Base-by-base conservation (phyloP, 2,113 vertebrate species). In the Megaceryle maxima region DNA sequence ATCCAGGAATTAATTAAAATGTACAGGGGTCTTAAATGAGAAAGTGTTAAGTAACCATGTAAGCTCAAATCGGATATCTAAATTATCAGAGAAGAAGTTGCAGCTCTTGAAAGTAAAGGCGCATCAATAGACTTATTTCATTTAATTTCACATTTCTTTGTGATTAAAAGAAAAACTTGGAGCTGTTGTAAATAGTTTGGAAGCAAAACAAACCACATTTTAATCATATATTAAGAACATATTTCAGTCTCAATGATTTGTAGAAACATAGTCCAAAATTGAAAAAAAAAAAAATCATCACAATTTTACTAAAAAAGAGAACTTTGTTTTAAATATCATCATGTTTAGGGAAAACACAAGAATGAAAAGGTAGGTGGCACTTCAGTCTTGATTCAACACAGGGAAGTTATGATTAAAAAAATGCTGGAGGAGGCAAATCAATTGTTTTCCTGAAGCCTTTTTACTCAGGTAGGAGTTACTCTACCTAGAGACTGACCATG, bases 71-170 rank as follows among this genome's bases (percentile, higher is more conserved):
- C 21, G 76, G 29, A 69, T 28, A 16, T 7, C 22, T 76, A 56
- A 72, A 35, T 35, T 39, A 13, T 31, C 50, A 62, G 35, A 33
- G 28, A 10, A 83, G 16, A 72, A 81, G 43, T 16, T 13, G 29
- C 13, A 70, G 12, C 5, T 51, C 14, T 77, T 74, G 76, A 44
- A 88, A 94, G 48, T 33, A 66, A 68, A 83, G 25, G 6, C 0
- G 0, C 4, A 37, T 18, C 24, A 76, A 16, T 16, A 43, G 22
- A 12, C 77, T 80, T 64, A 31, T 74, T 88, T 69, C 0, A 31
- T 83, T 59, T 1, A 44, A 75, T 10, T 41, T 41, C 39, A 2
- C 3, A 28, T 46, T 74, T 37, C 13, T 41, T 2, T 55, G 28
- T 64, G 26, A 73, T 31, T 75, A 16, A 67, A 88, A 64, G 12